A percentile compares a stretch with the other conserved stretches of the same genome.
Conservation (phyloP, 2,797 vertebrate genomes). For the Tangara arthus region DNA sequence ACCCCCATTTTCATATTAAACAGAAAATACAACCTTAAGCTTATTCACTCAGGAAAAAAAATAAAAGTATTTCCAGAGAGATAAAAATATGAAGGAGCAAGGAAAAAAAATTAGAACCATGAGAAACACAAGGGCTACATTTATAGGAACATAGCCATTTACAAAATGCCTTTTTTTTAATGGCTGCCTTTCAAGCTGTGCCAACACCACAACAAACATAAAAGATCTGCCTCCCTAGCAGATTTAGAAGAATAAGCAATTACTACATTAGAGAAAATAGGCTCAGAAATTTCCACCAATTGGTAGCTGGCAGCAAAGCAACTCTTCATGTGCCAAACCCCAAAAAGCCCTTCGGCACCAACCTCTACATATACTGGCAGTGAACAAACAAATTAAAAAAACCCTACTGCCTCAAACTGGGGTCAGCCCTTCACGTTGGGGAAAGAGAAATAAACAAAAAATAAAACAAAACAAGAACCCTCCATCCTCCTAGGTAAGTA, state of each 20-base stretch:
- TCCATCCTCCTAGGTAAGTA: neutral
- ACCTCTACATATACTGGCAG: neutral
- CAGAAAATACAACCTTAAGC: neutral
- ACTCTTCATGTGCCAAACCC: constrained; percentile 13
- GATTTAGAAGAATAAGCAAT: constrained; percentile 58
- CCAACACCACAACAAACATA: constrained; percentile 20
- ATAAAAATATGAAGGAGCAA: neutral
- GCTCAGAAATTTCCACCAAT: constrained; percentile 46
- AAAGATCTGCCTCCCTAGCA: constrained; percentile 51
- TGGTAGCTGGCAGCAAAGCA: constrained; percentile 38
- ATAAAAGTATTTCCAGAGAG: neutral
- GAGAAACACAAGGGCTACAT: neutral
- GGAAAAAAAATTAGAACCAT: neutral
- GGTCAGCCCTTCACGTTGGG: neutral
- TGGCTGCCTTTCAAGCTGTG: constrained; percentile 52
- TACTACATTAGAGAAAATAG: constrained; percentile 56
- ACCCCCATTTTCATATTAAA: neutral
- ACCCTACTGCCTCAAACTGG: neutral
- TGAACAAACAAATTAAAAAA: neutral
- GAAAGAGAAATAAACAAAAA: neutral
- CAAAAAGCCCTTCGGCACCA: neutral
- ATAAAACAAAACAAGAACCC: neutral
- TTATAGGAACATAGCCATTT: neutral
- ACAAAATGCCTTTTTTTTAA: neutral
- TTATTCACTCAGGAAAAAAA: neutral